These are phyloP conservation scores for Gallinago jamesoni DNA, from an alignment of 2,113 vertebrate genomes.

Conservation along the genomic window DNA sequence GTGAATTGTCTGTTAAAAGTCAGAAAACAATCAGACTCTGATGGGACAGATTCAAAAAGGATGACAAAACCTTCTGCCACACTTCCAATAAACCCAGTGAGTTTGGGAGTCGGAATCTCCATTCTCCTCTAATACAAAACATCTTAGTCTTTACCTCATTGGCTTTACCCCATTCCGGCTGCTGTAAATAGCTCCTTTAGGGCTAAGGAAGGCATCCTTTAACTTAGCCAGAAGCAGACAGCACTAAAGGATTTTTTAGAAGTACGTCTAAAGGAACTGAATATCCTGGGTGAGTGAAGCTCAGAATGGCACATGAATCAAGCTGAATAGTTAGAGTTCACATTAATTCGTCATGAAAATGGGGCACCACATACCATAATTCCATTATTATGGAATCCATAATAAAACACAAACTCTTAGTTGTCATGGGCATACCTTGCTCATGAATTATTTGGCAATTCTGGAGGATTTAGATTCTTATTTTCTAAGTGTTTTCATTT, in stretches of 20 bases:
- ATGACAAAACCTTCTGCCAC: neutral
- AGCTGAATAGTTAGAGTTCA: neutral
- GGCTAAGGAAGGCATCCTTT: neutral
- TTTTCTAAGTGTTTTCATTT: neutral
- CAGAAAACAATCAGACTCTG: neutral
- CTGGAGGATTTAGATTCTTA: neutral
- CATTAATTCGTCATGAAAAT: neutral
- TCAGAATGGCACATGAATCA: neutral
- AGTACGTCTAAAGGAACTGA: neutral
- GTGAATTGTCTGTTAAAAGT: neutral
- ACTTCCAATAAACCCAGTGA: neutral
- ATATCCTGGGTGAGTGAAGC: neutral
- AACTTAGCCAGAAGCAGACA: neutral
- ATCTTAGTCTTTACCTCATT: neutral
- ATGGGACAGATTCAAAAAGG: neutral
- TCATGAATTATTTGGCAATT: neutral
- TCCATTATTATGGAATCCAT: neutral
- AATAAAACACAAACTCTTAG: neutral
- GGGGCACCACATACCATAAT: fast-evolving
- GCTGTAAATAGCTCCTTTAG: neutral
- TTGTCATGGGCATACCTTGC: neutral
- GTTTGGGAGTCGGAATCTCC: neutral
- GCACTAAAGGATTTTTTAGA: neutral
- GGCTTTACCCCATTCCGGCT: neutral
- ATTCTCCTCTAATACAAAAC: neutral